Conservation (phyloP, 1,140 invertebrate species). For the Pantala flavescens region DNA sequence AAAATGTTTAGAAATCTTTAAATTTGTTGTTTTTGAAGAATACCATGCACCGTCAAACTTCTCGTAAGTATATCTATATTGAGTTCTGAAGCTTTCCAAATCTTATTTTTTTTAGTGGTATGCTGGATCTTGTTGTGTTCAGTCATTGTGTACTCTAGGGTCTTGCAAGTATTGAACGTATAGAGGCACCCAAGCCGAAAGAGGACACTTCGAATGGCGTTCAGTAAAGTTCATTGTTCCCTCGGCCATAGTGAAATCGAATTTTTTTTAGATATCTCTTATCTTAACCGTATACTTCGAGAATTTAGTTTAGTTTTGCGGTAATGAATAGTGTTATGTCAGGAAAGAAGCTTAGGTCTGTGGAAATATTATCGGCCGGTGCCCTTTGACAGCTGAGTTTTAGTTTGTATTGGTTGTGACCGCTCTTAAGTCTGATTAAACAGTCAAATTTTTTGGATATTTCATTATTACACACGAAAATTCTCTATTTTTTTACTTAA, state of each 20-base stretch:
- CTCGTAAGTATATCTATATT: constrained; percentile 18
- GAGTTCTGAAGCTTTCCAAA: constrained; percentile 14
- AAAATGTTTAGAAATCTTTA: constrained; percentile 27
- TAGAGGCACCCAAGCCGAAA: constrained; percentile 32
- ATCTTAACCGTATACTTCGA: neutral
- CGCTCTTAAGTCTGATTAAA: neutral
- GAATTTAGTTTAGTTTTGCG: neutral
- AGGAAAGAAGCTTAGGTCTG: neutral
- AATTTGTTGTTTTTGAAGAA: constrained; percentile 23
- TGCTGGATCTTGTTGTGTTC: constrained; percentile 20
- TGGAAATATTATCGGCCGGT: neutral
- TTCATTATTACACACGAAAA: too few species aligned
- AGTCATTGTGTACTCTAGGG: constrained; percentile 11
- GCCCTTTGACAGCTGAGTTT: neutral
- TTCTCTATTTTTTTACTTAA: too few species aligned
- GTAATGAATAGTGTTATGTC: neutral
- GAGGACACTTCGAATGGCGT: constrained; percentile 33
- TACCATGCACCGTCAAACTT: constrained; percentile 21
- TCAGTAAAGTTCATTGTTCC: constrained; percentile 34
- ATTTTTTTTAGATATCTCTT: neutral
- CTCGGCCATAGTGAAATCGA: constrained; percentile 19
- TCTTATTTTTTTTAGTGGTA: constrained; percentile 18
- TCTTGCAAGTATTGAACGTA: constrained; percentile 28
- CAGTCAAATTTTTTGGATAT: too few species aligned
- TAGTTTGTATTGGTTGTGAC: neutral